Evolutionary conservation across 2,888 invertebrate species (phyloP).

Genomic region (Metopia argyrocephala): DNA sequence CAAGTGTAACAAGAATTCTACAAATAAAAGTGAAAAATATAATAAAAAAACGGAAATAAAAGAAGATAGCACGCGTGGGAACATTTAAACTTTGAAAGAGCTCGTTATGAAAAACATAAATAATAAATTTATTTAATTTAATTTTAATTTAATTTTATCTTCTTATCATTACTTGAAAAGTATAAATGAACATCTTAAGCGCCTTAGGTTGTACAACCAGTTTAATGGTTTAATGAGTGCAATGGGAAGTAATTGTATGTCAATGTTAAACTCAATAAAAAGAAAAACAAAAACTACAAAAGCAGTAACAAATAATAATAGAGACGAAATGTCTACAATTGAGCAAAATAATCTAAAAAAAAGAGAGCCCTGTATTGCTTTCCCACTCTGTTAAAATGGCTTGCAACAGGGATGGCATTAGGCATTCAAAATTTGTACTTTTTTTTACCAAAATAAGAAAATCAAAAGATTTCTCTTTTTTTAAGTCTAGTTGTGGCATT

Average conservation of each 20-base stretch:
- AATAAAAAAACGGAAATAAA: neutral
- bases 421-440: neutral
- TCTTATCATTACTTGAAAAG: too few relatives aligned
- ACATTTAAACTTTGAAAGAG: too few relatives aligned
- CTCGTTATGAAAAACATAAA: neutral
- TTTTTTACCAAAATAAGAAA: too few relatives aligned
- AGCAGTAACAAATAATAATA: constrained; percentile 1
- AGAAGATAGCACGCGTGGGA: constrained; percentile 59
- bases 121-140: too few relatives aligned
- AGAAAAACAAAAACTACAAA: neutral
- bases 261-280: constrained; percentile 18
- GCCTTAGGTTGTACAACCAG: neutral
- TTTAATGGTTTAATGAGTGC: neutral
- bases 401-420: neutral
- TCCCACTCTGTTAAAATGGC: neutral
- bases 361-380: neutral
- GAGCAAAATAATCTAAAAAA: neutral
- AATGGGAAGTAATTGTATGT: constrained; percentile 9
- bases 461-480: too few relatives aligned
- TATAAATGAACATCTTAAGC: neutral
- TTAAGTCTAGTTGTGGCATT: too few relatives aligned
- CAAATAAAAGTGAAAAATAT: neutral
- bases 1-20: constrained; percentile 30
- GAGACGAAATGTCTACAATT: constrained; percentile 63
- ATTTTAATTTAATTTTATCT: too few relatives aligned